Percentiles rank a stretch among this genome's conserved stretches.
Evolutionary conservation across 2,888 invertebrate genomes (phyloP).

Genomic region (Pristionchus exspectatus): DNA sequence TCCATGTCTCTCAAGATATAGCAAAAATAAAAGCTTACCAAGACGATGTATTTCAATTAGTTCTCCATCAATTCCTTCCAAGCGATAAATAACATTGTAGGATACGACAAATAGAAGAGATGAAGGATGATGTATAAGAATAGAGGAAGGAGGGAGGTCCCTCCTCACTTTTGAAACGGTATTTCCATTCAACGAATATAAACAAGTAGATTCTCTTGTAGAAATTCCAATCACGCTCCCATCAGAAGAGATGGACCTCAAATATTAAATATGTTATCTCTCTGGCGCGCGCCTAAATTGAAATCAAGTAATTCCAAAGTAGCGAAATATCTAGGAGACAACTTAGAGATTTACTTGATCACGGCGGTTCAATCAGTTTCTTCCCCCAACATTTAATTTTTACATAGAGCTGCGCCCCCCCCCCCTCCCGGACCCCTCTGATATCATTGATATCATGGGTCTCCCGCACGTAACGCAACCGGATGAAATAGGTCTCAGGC

Average conservation of each 20-base stretch:
- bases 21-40: neutral
- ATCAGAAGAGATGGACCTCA: conserved; percentile 10
- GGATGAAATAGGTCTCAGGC: too few relatives aligned
- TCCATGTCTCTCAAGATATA: too few relatives aligned
- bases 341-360: too few relatives aligned
- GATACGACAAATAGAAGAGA: neutral
- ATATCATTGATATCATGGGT: too few relatives aligned
- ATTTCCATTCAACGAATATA: conserved; percentile 6
- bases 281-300: neutral
- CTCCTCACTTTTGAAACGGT: neutral
- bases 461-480: too few relatives aligned
- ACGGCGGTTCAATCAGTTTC: too few relatives aligned
- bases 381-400: too few relatives aligned
- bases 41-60: neutral
- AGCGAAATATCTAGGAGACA: too few relatives aligned
- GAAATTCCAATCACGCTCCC: conserved; percentile 1
- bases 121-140: conserved; percentile 1
- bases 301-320: neutral
- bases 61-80: neutral
- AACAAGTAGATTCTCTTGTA: neutral
- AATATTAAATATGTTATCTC: neutral
- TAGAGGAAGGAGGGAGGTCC: conserved; percentile 13
- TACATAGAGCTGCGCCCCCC: too few relatives aligned
- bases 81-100: conserved; percentile 1
- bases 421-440: too few relatives aligned